Evolutionary conservation across 2,797 vertebrate genomes (phyloP), one percentile per base, ranked within the genome.

Genomic region (Oreortyx pictus): DNA sequence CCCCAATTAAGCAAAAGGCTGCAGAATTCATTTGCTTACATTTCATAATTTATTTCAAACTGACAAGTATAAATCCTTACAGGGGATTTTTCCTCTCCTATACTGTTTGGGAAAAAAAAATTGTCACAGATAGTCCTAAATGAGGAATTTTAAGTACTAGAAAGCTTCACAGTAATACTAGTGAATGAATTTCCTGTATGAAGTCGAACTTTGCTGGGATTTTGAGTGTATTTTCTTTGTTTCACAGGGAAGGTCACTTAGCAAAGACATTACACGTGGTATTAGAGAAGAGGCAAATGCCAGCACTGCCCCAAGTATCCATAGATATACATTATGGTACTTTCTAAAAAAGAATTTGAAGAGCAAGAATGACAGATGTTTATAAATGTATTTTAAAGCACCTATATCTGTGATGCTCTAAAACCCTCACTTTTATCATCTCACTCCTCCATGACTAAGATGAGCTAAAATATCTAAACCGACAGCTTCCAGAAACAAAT

Each of bases 401-500:
- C 25, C 15, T 29, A 75, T 56, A 87, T 82, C 52, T 29, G 10
- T 41, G n/a, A 81, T 35, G 68, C 93, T 78, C 41, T 79, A 78
- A 92, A 91, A 4, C 41, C 9, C 54, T 90, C n/a, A 46, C 23
- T 86, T 27, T 49, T 56, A 60, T 24, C 7, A 44, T 85, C 43
- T 86, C 66, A 43, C 67, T 77, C 88, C 52, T 39, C 31, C 33
- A 19, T 68, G 73, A 76, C 17, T 61, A 71, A 92, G 41, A 77
- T 67, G 71, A 71, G 54, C 49, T 86, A 14, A 78, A 74, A 78
- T 68, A 25, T 50, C n/a, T 80, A 84, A 92, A 27, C 25, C 70
- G 81, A 75, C 39, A 78, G 4, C 76, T 83, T 92, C 66, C 62
- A 81, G 66, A 93, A 93, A 92, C 72, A 94, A 87, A 70, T 70